phyloP scores from a whole-genome alignment of 2,797 vertebrate species.

The Crypturellus tataupa region DNA sequence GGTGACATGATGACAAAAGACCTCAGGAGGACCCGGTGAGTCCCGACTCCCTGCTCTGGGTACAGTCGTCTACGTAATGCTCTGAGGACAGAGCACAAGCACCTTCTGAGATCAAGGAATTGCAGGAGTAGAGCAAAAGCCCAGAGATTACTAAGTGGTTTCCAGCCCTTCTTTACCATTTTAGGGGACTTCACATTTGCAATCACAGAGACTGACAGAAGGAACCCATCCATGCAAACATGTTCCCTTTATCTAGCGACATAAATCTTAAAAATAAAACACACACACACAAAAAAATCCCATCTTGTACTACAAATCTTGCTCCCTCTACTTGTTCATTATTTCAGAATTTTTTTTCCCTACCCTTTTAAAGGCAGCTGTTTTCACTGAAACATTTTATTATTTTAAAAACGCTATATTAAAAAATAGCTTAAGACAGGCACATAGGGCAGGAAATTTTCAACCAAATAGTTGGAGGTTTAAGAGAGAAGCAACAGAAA shows the following conservation, averaged over 20 bases:
- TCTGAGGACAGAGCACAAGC: no score
- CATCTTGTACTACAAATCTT: neutral
- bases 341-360: neutral
- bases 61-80: no score
- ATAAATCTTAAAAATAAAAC: neutral
- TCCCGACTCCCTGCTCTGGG: no score
- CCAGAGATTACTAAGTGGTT: neutral
- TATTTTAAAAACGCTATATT: neutral
- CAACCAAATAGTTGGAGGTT: conserved; percentile 31
- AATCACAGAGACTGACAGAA: no score
- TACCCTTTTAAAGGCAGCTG: neutral
- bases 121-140: no score
- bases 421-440: neutral
- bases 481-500: conserved; percentile 47
- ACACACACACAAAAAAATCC: neutral
- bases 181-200: no score
- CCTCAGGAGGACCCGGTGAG: no score
- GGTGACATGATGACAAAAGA: no score
- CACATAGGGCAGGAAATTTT: conserved; percentile 35
- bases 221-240: neutral
- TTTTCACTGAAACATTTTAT: neutral
- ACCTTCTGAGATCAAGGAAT: no score
- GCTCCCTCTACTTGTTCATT: neutral
- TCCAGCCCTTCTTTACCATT: neutral
- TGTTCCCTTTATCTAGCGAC: neutral